phyloP scores from a whole-genome alignment of 2,113 vertebrate genomes.

The Conger conger region DNA sequence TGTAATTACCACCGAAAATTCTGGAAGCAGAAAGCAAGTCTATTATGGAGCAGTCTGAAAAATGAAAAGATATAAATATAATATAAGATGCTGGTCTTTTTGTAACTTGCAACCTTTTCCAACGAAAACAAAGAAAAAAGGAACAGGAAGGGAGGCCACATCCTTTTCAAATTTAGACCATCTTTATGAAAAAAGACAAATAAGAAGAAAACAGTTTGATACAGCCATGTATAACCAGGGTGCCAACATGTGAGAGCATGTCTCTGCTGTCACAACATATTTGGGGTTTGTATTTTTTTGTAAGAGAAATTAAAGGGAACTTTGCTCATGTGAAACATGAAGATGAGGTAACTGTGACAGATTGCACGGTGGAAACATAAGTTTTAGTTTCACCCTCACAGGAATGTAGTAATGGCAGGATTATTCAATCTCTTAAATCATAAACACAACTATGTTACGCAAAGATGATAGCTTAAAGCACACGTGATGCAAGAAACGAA shows the following conservation, averaged over 20 bases:
- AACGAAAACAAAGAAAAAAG: background rate
- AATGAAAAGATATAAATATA: too few relatives aligned
- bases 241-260: background rate
- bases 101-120: too few relatives aligned
- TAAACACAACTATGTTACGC: background rate
- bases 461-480: background rate
- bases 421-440: background rate
- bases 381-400: background rate
- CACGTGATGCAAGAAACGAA: background rate
- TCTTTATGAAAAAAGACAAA: background rate
- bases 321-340: background rate
- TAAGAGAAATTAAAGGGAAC: background rate
- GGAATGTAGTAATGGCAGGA: background rate
- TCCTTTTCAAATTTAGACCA: background rate
- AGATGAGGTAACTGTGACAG: background rate
- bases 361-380: background rate
- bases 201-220: background rate
- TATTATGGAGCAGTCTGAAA: too few relatives aligned
- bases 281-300: background rate
- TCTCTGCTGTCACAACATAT: background rate
- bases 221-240: background rate
- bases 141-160: background rate
- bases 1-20: background rate
- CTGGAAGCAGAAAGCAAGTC: too few relatives aligned
- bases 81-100: too few relatives aligned